Evolutionary conservation across 2,888 invertebrate species (phyloP).

Genomic region (Caenorhabditis imperialis): DNA sequence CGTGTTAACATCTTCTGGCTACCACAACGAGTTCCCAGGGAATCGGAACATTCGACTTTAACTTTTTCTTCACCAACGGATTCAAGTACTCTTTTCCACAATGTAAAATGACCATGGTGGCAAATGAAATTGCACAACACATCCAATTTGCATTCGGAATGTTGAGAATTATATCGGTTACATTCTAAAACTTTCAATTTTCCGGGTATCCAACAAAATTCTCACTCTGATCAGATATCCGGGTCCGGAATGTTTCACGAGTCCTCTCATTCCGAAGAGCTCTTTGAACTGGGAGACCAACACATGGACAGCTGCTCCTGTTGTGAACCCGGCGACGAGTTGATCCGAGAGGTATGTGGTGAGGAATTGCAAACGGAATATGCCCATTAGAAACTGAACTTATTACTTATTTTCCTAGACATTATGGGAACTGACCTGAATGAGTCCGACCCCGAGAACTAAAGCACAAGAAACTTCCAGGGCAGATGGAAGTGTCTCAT

Average conservation of each 20-base stretch:
- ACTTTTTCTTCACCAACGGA: constrained; percentile 79
- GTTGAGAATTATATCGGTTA: constrained; percentile 82
- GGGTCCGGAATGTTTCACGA: constrained; percentile 78
- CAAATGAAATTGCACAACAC: constrained; percentile 83
- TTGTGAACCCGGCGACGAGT: constrained; percentile 81
- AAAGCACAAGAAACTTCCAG: constrained; percentile 86
- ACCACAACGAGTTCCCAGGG: constrained; percentile 79
- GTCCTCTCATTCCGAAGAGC: constrained; percentile 79
- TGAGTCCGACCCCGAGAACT: constrained; percentile 85
- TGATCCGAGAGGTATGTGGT: constrained; percentile 78
- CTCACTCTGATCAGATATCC: constrained; percentile 80
- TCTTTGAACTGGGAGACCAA: constrained; percentile 80
- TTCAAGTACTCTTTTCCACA: constrained; percentile 80
- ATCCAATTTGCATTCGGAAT: constrained; percentile 80
- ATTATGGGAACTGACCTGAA: constrained; percentile 72
- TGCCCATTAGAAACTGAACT: constrained; percentile 85
- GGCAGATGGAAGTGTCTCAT: constrained; percentile 77
- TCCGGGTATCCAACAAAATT: neutral
- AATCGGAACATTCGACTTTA: constrained; percentile 75
- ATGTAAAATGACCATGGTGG: constrained; percentile 75
- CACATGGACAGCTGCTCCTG: constrained; percentile 80
- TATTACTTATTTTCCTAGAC: neutral
- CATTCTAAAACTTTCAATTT: constrained; percentile 78
- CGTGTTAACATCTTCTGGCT: neutral
- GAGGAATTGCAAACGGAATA: constrained; percentile 81